A percentile compares a stretch with the other conserved stretches of the same genome.
Conservation (phyloP, 2,888 invertebrate genomes). For the Gortyna flavago region DNA sequence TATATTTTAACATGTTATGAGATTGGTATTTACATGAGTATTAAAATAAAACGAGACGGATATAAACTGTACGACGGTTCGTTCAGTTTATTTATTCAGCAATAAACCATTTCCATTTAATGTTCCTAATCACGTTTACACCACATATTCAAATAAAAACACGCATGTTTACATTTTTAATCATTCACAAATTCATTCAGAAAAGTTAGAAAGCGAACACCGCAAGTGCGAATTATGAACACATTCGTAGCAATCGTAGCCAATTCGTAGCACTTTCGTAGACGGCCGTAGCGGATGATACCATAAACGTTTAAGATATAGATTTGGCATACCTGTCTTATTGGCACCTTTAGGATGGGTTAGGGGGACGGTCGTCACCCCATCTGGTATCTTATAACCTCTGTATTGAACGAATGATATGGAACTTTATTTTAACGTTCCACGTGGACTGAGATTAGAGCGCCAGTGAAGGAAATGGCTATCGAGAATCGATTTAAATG, state of each 20-base stretch:
- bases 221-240: constrained; percentile 50
- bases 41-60: constrained; percentile 2
- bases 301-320: constrained; percentile 76
- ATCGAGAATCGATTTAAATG: constrained; percentile 62
- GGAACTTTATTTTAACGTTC: constrained; percentile 79
- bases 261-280: constrained; percentile 78
- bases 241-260: constrained; percentile 67
- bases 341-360: constrained; percentile 75
- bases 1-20: neutral
- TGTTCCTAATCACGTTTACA: constrained; percentile 15
- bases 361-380: constrained; percentile 81
- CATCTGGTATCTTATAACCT: constrained; percentile 79
- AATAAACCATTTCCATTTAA: constrained; percentile 34
- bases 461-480: constrained; percentile 42
- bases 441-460: constrained; percentile 70
- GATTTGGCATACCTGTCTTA: constrained; percentile 75
- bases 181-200: constrained; percentile 14
- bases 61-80: constrained; percentile 14
- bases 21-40: neutral
- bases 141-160: constrained; percentile 21
- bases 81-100: constrained; percentile 31
- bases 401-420: constrained; percentile 74
- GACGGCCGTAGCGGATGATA: constrained; percentile 77
- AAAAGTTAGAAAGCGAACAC: constrained; percentile 28
- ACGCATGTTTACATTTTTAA: constrained; percentile 38